These are phyloP conservation scores for Ia io DNA, from an alignment of 2,113 vertebrate genomes.

Conservation along the genomic window DNA sequence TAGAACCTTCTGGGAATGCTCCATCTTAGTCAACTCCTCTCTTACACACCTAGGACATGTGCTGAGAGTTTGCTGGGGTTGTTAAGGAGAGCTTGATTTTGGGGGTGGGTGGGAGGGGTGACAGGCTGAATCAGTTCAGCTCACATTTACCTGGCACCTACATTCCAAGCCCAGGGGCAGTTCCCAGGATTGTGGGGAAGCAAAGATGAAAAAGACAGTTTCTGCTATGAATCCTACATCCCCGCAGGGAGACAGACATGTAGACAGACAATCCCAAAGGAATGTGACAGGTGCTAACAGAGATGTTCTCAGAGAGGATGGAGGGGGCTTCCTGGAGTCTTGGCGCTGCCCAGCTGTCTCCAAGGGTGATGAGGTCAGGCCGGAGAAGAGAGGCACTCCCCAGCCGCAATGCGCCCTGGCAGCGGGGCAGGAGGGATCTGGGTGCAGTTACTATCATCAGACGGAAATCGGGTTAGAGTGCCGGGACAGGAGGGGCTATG, in stretches of 20 bases:
- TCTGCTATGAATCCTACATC: neutral
- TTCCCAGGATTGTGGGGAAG: neutral
- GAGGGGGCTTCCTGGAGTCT: neutral
- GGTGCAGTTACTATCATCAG: neutral
- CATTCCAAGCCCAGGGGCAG: neutral
- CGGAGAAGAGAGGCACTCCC: neutral
- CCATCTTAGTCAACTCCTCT: neutral
- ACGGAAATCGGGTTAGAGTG: neutral
- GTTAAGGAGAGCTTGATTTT: neutral
- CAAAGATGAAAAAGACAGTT: neutral
- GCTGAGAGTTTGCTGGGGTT: conserved; percentile 7
- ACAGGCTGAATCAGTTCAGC: neutral
- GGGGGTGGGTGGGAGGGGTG: neutral
- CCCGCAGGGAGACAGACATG: neutral
- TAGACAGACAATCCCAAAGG: neutral
- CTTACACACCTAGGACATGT: neutral
- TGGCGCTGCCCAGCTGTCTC: neutral
- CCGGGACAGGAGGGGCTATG: neutral
- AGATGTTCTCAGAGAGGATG: neutral
- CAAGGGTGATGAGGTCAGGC: neutral
- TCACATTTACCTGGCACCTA: neutral
- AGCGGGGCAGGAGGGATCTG: neutral
- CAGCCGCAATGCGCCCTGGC: neutral
- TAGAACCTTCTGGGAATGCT: neutral
- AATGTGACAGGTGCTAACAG: neutral